A percentile compares a stretch with the other conserved stretches of the same genome.
These are phyloP conservation scores for Halcyon leucocephala DNA, from an alignment of 2,797 vertebrate species.

Conservation along the genomic window DNA sequence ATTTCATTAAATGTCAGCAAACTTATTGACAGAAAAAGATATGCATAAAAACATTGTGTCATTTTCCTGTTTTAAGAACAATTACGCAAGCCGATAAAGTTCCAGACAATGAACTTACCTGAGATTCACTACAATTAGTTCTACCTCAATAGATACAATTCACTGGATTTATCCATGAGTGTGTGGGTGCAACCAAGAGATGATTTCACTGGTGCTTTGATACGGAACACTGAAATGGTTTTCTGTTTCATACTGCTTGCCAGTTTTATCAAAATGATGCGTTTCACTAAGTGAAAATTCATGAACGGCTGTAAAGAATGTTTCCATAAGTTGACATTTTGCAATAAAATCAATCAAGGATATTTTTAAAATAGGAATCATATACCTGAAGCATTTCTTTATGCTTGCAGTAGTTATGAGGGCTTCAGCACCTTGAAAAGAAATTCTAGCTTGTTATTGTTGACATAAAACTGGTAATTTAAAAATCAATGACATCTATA, in stretches of 20 bases:
- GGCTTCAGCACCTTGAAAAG: neutral
- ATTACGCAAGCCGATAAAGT: neutral
- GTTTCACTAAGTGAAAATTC: neutral
- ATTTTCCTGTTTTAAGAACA: neutral
- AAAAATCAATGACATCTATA: neutral
- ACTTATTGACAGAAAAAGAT: neutral
- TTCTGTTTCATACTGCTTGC: neutral
- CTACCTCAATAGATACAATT: neutral
- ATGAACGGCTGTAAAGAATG: neutral
- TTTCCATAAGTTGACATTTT: neutral
- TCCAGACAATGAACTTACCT: neutral
- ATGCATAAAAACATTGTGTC: neutral
- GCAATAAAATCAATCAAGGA: neutral
- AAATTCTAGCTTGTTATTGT: neutral
- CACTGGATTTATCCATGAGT: neutral
- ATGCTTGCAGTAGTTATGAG: neutral
- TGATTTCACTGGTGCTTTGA: neutral
- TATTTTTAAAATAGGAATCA: neutral
- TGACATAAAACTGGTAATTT: neutral
- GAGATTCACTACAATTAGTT: neutral
- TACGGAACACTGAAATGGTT: accelerated
- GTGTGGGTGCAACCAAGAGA: neutral
- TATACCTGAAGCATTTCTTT: neutral
- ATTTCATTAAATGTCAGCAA: neutral
- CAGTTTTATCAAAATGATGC: neutral